Base-by-base conservation (phyloP, 2,888 invertebrate species). In the Carterocephalus palaemon region DNA sequence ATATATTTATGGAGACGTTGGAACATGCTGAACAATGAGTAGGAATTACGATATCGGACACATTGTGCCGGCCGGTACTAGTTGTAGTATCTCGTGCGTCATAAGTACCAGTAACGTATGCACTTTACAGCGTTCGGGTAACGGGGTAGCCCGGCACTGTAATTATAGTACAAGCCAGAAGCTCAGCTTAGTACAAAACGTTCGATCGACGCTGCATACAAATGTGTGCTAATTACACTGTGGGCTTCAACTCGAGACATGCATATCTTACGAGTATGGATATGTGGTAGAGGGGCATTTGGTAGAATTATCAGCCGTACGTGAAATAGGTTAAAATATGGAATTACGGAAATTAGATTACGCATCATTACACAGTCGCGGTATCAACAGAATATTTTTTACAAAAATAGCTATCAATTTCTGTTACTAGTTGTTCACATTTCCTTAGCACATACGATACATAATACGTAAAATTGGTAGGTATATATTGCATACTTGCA, bases 41-140 rank as follows among this genome's bases (percentile, higher is more conserved):
- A 31, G 15, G 32, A 45, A 28, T 45, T 24, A 38, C 12, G 36
- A 24, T 43, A 31, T 23, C 4, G 19, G 8, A 9, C 24, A 32
- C 31, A 31, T 24, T 15, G 31, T 9, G 13, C 16, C 16, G 10
- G 10, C 16, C 13, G 26, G 10, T 28, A 17, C n/a, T 19, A 20
- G 19, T 9, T n/a, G n/a, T n/a, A n/a, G n/a, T n/a, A n/a, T 9
- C 12, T 26, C 38, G 20, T 38, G 28, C 28, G 28, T 38, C 39
- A 39, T 39, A 38, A 38, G 26, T 20, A 20, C 24, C 19, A 19
- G 15, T 46, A 75, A 70, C 70, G 69, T 73, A 70, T 75, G 71
- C 69, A 70, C 59, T 78, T 79, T 76, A 78, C 64, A 64, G 61
- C 69, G 61, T 52, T 46, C 36, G 33, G 54, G 57, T 63, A 64